phyloP scores from a whole-genome alignment of 2,797 vertebrate species.

The Melanogrammus aeglefinus region DNA sequence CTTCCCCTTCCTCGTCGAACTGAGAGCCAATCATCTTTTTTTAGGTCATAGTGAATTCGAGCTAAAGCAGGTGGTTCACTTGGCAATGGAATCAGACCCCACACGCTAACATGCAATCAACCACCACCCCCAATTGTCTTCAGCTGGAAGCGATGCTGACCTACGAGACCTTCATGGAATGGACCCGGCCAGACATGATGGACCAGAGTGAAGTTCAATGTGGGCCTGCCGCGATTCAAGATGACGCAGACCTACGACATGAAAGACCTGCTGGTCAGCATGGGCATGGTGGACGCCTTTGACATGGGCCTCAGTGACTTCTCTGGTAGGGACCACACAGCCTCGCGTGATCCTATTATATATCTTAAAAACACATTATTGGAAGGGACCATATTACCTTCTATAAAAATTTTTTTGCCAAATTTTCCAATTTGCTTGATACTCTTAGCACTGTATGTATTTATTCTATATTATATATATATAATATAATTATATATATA shows the following conservation, averaged over 20 bases:
- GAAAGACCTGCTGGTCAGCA: slow-evolving; percentile 70
- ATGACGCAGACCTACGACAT: slow-evolving; percentile 81
- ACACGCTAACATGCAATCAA: not conserved
- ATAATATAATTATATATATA: too few relatives aligned
- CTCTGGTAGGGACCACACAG: slow-evolving; percentile 59
- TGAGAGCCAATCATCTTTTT: too few relatives aligned
- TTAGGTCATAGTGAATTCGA: not conserved
- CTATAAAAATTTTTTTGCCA: too few relatives aligned
- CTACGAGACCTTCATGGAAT: slow-evolving; percentile 77
- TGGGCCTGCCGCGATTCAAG: slow-evolving; percentile 84
- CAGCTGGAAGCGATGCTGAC: slow-evolving; percentile 84
- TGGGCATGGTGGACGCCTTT: slow-evolving; percentile 89
- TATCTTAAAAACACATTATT: too few relatives aligned
- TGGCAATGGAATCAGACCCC: not conserved
- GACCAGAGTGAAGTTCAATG: slow-evolving; percentile 63
- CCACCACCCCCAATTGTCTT: not conserved
- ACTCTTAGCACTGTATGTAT: too few relatives aligned
- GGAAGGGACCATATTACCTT: too few relatives aligned
- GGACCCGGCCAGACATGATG: slow-evolving; percentile 82
- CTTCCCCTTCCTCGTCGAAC: too few relatives aligned
- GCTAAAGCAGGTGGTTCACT: not conserved
- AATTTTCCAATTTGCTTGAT: too few relatives aligned
- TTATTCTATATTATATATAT: too few relatives aligned
- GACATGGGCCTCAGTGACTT: slow-evolving; percentile 70
- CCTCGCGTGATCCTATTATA: not conserved